These are phyloP conservation scores for Luffia ferchaultella DNA, from an alignment of 2,888 invertebrate genomes.

Conservation along the genomic window DNA sequence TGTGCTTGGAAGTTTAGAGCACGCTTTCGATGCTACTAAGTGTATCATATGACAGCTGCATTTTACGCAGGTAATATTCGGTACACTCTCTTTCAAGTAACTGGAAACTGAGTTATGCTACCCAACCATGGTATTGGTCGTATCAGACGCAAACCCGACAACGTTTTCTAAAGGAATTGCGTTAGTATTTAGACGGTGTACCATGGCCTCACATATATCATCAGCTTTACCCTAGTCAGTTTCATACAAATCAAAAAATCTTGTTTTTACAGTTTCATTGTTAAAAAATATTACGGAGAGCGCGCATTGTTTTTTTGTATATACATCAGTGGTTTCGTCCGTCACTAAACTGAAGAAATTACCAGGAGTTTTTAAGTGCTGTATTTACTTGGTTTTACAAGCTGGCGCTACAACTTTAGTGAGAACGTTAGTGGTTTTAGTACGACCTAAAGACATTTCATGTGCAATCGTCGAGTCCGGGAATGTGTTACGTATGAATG, in stretches of 20 bases:
- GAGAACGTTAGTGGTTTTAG: too few species aligned
- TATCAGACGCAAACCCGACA: constrained; percentile 27
- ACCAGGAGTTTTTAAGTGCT: too few species aligned
- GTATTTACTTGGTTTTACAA: too few species aligned
- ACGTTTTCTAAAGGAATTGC: constrained; percentile 22
- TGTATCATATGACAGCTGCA: constrained; percentile 29
- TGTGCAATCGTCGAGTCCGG: too few species aligned
- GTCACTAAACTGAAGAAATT: too few species aligned
- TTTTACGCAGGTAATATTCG: constrained; percentile 23
- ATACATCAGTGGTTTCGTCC: too few species aligned
- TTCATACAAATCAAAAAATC: not conserved
- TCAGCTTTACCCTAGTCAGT: constrained; percentile 13
- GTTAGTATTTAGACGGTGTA: constrained; percentile 12
- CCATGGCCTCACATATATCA: constrained; percentile 11
- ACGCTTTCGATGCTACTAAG: constrained; percentile 25
- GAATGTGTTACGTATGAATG: too few species aligned
- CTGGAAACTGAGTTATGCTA: constrained; percentile 23
- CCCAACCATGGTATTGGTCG: constrained; percentile 28
- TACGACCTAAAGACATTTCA: too few species aligned
- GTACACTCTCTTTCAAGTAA: constrained; percentile 20
- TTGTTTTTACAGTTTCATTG: not conserved
- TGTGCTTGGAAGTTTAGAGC: constrained; percentile 22
- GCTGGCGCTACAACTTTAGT: too few species aligned
- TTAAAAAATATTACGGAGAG: too few species aligned
- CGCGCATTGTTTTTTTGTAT: too few species aligned